Conservation (phyloP, 2,888 invertebrate genomes). For the Koerneria pararmatus region DNA sequence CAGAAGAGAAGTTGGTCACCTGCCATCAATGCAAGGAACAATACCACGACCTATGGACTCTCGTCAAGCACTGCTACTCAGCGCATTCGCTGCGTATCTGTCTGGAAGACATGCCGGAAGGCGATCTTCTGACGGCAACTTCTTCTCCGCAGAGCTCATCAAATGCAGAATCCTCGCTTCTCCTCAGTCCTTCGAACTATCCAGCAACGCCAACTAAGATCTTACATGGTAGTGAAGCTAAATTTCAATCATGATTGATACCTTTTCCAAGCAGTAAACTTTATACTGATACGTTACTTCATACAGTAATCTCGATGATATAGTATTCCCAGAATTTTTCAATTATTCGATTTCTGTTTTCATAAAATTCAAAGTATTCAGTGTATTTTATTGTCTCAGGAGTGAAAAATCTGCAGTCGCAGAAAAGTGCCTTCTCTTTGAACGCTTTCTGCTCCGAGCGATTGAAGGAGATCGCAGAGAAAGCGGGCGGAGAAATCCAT, state of each 20-base stretch:
- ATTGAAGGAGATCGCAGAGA: conserved; percentile 53
- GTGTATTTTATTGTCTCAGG: no score
- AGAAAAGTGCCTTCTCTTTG: conserved; percentile 43
- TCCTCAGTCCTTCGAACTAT: neutral
- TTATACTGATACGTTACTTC: no score
- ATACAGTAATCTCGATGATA: no score
- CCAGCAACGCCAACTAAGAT: neutral
- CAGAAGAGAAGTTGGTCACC: conserved; percentile 35
- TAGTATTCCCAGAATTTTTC: no score
- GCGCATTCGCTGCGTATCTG: conserved; percentile 52
- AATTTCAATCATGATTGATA: no score
- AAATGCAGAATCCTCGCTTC: neutral
- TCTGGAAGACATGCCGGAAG: conserved; percentile 27
- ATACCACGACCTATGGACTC: conserved; percentile 52
- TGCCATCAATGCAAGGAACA: conserved; percentile 53
- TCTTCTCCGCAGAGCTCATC: conserved; percentile 20
- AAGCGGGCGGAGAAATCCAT: conserved; percentile 43
- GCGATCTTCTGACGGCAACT: conserved; percentile 19
- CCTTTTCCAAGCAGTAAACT: no score
- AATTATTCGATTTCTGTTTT: no score
- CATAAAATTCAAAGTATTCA: no score
- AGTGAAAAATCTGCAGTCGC: no score
- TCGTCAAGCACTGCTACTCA: conserved; percentile 51
- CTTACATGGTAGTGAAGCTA: neutral
- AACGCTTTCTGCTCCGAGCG: conserved; percentile 54